phyloP scores from a whole-genome alignment of 2,888 invertebrate species.

The Tachina grossa region DNA sequence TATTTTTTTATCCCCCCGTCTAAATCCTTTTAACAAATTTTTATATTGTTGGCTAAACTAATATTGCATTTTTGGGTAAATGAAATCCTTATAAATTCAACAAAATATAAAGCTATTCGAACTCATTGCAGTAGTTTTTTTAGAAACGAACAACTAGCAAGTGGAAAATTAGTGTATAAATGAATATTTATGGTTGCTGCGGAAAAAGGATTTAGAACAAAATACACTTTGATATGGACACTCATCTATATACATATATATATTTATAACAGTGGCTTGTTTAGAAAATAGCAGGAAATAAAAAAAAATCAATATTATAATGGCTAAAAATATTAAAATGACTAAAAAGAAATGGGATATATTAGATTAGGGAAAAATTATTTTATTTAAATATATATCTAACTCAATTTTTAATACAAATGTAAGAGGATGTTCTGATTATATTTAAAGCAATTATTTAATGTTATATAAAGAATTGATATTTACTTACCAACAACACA shows the following conservation, averaged over 20 bases:
- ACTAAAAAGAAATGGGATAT: slow-evolving; percentile 22
- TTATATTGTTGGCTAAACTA: slow-evolving; percentile 25
- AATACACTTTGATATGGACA: neutral
- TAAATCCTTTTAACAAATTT: slow-evolving; percentile 51
- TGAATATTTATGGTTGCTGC: slow-evolving; percentile 68
- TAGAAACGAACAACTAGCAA: slow-evolving; percentile 60
- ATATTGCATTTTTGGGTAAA: slow-evolving; percentile 36
- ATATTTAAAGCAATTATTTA: too few species aligned
- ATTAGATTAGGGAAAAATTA: neutral
- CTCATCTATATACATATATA: neutral
- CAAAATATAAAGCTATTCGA: slow-evolving; percentile 30
- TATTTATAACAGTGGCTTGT: slow-evolving; percentile 14
- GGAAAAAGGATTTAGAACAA: slow-evolving; percentile 62
- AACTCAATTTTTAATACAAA: neutral
- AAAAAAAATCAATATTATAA: slow-evolving; percentile 17
- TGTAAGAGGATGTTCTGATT: too few species aligned
- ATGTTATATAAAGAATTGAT: too few species aligned
- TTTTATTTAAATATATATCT: too few species aligned
- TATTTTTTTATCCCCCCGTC: slow-evolving; percentile 16
- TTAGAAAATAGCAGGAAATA: neutral
- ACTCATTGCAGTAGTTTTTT: slow-evolving; percentile 39
- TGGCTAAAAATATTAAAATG: slow-evolving; percentile 38
- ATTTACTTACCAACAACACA: slow-evolving; percentile 86
- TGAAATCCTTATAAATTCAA: slow-evolving; percentile 62
- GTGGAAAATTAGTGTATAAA: slow-evolving; percentile 66